These are phyloP conservation scores for Boloria euphrosyne DNA, from an alignment of 2,888 invertebrate species.

Conservation along the genomic window DNA sequence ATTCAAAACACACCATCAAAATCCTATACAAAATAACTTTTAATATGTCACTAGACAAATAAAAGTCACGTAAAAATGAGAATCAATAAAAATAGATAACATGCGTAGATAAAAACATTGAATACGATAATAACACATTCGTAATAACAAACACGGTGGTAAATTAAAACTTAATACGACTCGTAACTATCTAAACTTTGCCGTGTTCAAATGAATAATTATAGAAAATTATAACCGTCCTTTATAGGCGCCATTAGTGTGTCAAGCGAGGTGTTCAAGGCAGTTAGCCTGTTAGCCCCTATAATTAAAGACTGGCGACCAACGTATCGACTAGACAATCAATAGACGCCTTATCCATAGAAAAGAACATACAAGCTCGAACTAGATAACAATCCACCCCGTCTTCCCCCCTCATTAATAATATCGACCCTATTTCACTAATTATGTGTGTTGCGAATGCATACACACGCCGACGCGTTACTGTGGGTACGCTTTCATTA, in stretches of 20 bases:
- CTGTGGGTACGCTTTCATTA: conserved; percentile 26
- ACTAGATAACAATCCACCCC: conserved; percentile 74
- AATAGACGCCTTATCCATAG: conserved; percentile 71
- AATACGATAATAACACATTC: conserved; percentile 34
- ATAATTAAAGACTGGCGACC: conserved; percentile 73
- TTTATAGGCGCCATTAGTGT: conserved; percentile 66
- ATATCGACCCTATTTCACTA: conserved; percentile 79
- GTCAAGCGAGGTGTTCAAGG: conserved; percentile 75
- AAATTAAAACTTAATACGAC: conserved; percentile 57
- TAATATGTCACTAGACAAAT: conserved; percentile 19
- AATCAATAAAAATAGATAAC: conserved; percentile 28
- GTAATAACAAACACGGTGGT: conserved; percentile 44
- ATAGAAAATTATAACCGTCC: conserved; percentile 67
- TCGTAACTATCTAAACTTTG: conserved; percentile 64
- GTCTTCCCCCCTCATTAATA: conserved; percentile 77
- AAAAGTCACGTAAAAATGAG: conserved; percentile 16
- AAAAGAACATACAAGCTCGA: conserved; percentile 79
- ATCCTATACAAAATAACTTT: neutral
- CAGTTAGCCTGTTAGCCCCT: conserved; percentile 72
- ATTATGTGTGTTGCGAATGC: conserved; percentile 82
- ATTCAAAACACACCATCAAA: neutral
- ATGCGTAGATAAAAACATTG: conserved; percentile 21
- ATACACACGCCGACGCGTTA: conserved; percentile 43
- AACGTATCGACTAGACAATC: conserved; percentile 79
- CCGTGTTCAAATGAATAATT: conserved; percentile 71